Base-by-base conservation (phyloP, 2,888 invertebrate genomes). In the Thelaira solivaga region DNA sequence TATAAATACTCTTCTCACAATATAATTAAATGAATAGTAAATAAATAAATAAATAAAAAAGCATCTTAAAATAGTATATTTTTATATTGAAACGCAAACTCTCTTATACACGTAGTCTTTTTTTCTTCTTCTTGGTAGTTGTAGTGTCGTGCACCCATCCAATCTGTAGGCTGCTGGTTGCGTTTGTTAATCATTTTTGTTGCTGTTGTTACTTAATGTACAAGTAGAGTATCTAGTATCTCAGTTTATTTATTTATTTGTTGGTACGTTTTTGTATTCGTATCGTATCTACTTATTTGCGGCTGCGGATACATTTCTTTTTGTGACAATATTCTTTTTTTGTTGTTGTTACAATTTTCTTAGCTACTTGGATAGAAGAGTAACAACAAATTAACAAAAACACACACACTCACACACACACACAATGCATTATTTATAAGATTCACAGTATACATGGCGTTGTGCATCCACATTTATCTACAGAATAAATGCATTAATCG, bases 291-390 rank as follows among this genome's bases (percentile, higher is more conserved):
- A 10, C 29, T 11, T n/a, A 11, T 34, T 2, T 18, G 57, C 39
- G 47, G 13, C 16, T 47, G 26, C 45, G 36, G n/a, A 57, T 57
- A 59, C 29, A 69, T 41, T 62, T 62, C 45, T 34, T 69, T 69
- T 49, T 36, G 69, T 59, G 69, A 69, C 69, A 69, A 26, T 49
- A 41, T 51, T 59, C 45, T 41, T 31, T 45, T 71, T 34, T 55
- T 67, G 47, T 24, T 51, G 41, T 20, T 51, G 47, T 75, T 73
- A 76, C 55, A 65, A 26, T 67, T 36, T 57, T 74, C 57, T 41
- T 59, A 74, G 59, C 65, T 74, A 74, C 73, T 74, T 64, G 41
- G 65, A 65, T 65, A 65, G 64, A 73, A 73, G 55, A 65, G 73
- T 73, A 73, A 73, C 41, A 59, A 62, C 47, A 69, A 59, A 13